Conservation (phyloP, 92 coral and sea anemone species). For the Porites rus region DNA sequence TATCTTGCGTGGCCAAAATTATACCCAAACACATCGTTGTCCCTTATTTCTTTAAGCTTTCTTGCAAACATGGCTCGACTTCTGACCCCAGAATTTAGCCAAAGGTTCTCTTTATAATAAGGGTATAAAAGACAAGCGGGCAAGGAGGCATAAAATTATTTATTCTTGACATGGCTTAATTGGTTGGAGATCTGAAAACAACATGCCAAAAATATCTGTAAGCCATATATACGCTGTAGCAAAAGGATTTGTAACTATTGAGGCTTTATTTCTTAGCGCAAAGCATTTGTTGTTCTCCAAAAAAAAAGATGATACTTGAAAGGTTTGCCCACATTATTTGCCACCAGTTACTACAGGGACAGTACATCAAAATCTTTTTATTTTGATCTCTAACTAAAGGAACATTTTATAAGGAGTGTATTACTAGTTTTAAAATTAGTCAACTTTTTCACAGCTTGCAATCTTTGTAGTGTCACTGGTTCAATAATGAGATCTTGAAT, state of each 20-base stretch:
- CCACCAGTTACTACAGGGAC: conserved; percentile 25
- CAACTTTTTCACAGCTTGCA: conserved; percentile 36
- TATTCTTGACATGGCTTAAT: conserved; percentile 5
- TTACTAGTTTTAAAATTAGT: conserved; percentile 10
- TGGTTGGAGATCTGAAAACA: conserved; percentile 27
- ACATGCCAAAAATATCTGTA: neutral
- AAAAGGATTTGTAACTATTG: neutral
- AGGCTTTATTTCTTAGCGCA: conserved; percentile 4
- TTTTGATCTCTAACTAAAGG: conserved; percentile 19
- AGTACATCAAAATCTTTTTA: conserved; percentile 5
- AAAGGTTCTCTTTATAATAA: no score
- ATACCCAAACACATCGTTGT: no score
- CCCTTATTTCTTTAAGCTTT: no score
- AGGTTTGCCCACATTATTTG: conserved; percentile 16
- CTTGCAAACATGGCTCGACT: no score
- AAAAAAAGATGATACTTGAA: conserved; percentile 2
- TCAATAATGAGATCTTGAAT: conserved; percentile 45
- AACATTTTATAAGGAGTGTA: conserved; percentile 1
- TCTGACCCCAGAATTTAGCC: no score
- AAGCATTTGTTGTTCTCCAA: neutral
- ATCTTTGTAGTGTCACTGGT: conserved; percentile 35
- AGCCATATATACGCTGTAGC: neutral
- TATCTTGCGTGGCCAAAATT: no score
- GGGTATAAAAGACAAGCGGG: no score
- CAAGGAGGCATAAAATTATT: neutral